Evolutionary conservation across 2,888 invertebrate genomes (phyloP), one percentile per base, ranked within the genome.

Genomic region (Tachina grossa): DNA sequence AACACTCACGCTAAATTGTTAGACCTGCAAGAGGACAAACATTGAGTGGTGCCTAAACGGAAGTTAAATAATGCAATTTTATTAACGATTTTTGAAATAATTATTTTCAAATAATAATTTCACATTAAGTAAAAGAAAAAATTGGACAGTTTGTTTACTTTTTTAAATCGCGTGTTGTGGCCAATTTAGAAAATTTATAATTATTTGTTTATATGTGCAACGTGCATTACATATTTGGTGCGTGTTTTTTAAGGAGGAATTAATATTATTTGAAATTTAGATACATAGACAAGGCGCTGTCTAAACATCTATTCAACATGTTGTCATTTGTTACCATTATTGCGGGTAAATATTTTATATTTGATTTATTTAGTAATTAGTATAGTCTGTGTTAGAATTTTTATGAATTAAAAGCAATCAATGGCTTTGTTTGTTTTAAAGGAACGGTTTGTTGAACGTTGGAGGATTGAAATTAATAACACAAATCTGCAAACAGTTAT

Each of bases 301-400:
- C 71, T 59, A 41, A 68, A 71, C 45, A 55, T 63, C 14, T 45
- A 19, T 55, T 55, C 83, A 85, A 72, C 69, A 85, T 85, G 85
- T 72, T 83, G 71, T 22, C 79, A 59, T 76, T 55, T 79, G 61
- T 53, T 55, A n/a, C 71, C 11, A 51, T 83, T 68, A 39, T 83
- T 66, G 55, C 83, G 22, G 85, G 85, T 85, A 83, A 85, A 76
- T 85, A 83, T 59, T 59, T 59, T 59, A n/a, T n/a, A 13, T 45
- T 39, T 61, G 1, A 43, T 65, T 65, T 65, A 47, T 10, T 47
- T 0, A 65, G 31, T 6, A 31, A 6, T 31, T 31, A 31, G 31
- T 31, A 31, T 31, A 55, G 1, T 55, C 31, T 22, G 5, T 22
- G 10, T 22, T 22, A 22, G 10, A 9, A 22, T 55, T 55, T 55